Base-by-base conservation (phyloP, 1,140 invertebrate genomes). In the Achatina immaculata region DNA sequence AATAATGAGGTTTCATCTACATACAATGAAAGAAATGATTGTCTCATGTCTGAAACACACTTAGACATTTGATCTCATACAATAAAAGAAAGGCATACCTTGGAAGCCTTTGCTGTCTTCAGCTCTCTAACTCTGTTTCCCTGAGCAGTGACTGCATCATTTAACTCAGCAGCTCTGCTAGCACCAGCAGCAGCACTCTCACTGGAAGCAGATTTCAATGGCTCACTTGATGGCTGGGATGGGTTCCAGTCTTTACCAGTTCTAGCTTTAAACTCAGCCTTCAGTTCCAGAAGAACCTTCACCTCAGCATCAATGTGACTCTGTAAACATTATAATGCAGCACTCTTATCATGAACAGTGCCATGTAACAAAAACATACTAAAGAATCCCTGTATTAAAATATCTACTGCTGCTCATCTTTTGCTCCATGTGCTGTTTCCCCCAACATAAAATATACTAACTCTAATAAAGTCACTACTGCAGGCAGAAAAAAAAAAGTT, bases 241-340 rank as follows among this genome's bases (percentile, higher is more conserved):
- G 88, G 89, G 73, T 90, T 90, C 89, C 89, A 90, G 9, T 90
- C 89, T 51, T 86, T 79, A 9, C 95, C 95, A 11, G 94, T 94
- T 16, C 92, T 86, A 68, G 92, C 91, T 92, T 97, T 97, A 88
- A 95, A 98, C 75, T 95, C 93, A 2, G 91, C 92, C 91, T 98
- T 98, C 2, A 98, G 90, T 36, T 92, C 91, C 81, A 97, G 89
- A 24, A 97, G 91, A 78, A 92, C 91, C 89, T 95, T 93, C 24
- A 96, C 95, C 86, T 93, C 95, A 16, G 90, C 92, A 86, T 95
- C 94, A 78, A 96, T 92, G 28, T 92, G 87, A 7, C 92, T 92
- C 92, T 93, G 24, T 48, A 62, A 76, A 55, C 16, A 80, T 31
- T 62, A 62, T 31, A 4, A 62, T 62, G 43, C 43, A 45, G 7